These are phyloP conservation scores for Chrysolina oricalcia DNA, from an alignment of 2,888 invertebrate genomes.

Conservation along the genomic window DNA sequence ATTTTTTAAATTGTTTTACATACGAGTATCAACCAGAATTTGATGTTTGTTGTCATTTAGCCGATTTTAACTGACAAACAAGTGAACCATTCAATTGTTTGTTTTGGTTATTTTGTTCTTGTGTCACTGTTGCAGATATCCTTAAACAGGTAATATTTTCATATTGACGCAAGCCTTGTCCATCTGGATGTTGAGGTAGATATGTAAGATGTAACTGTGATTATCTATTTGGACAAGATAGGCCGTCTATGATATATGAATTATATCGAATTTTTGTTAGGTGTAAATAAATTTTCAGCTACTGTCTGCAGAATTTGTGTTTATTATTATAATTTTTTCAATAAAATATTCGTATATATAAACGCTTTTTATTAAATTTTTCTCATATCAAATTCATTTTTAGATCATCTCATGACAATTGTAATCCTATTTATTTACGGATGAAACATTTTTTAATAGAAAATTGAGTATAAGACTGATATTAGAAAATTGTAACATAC, in stretches of 20 bases:
- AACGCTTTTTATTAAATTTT: background rate
- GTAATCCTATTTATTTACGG: too few relatives aligned
- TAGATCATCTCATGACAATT: too few relatives aligned
- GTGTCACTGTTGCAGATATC: background rate
- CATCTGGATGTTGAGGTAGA: slow-evolving; percentile 30
- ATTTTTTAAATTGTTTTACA: too few relatives aligned
- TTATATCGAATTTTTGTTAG: background rate
- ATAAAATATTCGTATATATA: slow-evolving; percentile 1
- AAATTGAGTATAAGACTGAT: too few relatives aligned
- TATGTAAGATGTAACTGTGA: slow-evolving; percentile 40
- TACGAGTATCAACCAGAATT: too few relatives aligned
- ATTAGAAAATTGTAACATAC: too few relatives aligned
- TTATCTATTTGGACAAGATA: slow-evolving; percentile 31
- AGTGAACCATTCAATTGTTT: background rate
- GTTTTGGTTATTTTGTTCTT: background rate
- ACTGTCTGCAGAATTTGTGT: background rate
- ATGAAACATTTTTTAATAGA: background rate
- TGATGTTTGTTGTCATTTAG: too few relatives aligned
- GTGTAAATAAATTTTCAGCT: background rate
- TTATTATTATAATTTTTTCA: background rate
- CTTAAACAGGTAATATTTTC: background rate
- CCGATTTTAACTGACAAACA: too few relatives aligned
- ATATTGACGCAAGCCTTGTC: slow-evolving; percentile 25
- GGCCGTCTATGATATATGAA: background rate
- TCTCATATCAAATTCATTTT: background rate